Base-by-base conservation (phyloP, 1,140 invertebrate genomes). In the Luehdorfia chinensis region DNA sequence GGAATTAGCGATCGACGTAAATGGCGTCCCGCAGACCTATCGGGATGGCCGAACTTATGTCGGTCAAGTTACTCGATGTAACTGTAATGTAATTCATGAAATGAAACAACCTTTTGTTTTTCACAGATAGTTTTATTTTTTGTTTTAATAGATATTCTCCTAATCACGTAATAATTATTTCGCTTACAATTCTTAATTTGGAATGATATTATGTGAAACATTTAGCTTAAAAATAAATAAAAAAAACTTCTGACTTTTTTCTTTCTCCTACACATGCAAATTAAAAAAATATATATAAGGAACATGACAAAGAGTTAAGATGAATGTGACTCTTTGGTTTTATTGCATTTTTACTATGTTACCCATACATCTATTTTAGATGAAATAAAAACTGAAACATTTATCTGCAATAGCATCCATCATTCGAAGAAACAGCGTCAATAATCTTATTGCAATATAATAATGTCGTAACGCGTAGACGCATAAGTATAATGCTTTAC, bases 181-280 rank as follows among this genome's bases (percentile, higher is more conserved):
- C 68, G 74, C 77, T 81, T 84, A 84, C 73, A 83, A 66, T 79
- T 77, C 66, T 78, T 79, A 81, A 83, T 83, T 85, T 85, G 81
- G 81, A 85, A 85, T 85, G 81, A 70, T 80, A 83, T 75, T 72
- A 80, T 72, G 68, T 69, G 67, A 75, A 81, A 64, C 63, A 58
- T 75, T 81, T 79, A 81, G 60, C 78, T 85, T 80, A 85, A 71
- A 76, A 80, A 81, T 81, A 81, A 81, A 83, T 83, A 77, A 78
- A 77, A 74, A 64, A 64, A 65, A 65, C 59, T 60, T 51, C 53
- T 66, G 70, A 71, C 65, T 65, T 41, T 50, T 31, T 44, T 43
- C 39, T 18, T 43, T 30, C 25, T 41, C 36, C 44, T 28, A 48
- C 37, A 46, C 71, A 73, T 75, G 68, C 72, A 70, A 63, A 56